These are phyloP conservation scores for Atrichornis clamosus DNA, from an alignment of 2,113 vertebrate genomes.

Conservation along the genomic window DNA sequence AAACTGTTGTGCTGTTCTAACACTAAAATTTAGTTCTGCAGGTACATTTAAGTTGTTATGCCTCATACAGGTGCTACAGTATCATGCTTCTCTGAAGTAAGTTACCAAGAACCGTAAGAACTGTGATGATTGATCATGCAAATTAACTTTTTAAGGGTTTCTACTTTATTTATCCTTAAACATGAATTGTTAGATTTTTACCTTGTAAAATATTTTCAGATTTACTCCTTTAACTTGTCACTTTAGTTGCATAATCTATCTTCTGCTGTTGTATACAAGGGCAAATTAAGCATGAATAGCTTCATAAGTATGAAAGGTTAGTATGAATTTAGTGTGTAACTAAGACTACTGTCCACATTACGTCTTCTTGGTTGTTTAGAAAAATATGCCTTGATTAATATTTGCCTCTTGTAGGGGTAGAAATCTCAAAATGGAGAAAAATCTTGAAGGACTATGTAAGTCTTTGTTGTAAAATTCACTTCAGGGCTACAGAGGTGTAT, in stretches of 20 bases:
- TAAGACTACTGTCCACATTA: background rate
- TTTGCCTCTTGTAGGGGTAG: background rate
- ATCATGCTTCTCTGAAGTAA: background rate
- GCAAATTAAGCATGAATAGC: background rate
- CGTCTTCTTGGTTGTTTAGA: background rate
- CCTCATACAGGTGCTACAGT: background rate
- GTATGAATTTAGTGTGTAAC: background rate
- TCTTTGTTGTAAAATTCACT: background rate
- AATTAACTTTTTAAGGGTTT: background rate
- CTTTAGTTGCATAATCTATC: background rate
- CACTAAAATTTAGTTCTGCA: background rate
- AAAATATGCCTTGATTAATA: background rate
- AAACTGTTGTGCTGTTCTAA: background rate
- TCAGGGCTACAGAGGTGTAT: background rate
- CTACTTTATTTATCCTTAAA: background rate
- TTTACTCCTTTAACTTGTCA: background rate
- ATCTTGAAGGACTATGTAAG: background rate
- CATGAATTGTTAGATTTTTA: background rate
- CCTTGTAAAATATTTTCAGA: background rate
- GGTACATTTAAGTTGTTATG: background rate
- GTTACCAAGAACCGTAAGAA: background rate
- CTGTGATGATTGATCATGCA: background rate
- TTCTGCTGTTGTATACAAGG: background rate
- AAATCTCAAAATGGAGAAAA: background rate
- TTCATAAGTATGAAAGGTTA: background rate